Base-by-base conservation (phyloP, 1,140 invertebrate species). In the Physella acuta region DNA sequence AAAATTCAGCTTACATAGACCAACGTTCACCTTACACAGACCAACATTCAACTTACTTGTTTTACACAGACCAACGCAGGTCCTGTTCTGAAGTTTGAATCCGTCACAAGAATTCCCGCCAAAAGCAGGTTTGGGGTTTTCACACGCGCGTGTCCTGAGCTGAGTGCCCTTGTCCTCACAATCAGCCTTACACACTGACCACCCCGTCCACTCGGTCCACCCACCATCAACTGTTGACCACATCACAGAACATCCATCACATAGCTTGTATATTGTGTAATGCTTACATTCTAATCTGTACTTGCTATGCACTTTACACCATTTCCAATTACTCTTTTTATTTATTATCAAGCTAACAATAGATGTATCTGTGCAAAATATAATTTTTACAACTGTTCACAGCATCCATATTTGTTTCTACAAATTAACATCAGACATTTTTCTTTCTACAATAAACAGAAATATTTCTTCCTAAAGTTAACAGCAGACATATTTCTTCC, bases 21-120 rank as follows among this genome's bases (percentile, higher is more conserved):
- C n/a, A n/a, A n/a, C n/a, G n/a, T n/a, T n/a, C n/a, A n/a, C n/a
- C n/a, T n/a, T n/a, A n/a, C n/a, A n/a, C n/a, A n/a, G n/a, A n/a
- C n/a, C n/a, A n/a, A n/a, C n/a, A n/a, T n/a, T n/a, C 5, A 5
- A 65, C 49, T 52, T 51, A 68, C 66, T 60, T 11, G 58, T 34
- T 5, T 24, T 53, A 24, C 71, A 73, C 4, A 26, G 0, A 0
- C 71, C 71, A 36, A 70, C 26, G 49, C 71, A 73, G 17, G 71
- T 53, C n/a, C 59, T 44, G 26, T 59, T 55, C 17, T 51, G 28
- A n/a, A 33, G 4, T 0, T n/a, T 61, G 39, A 49, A 44, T 44
- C 77, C 77, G 14, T 65, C 39, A 73, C 82, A 84, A n/a, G 51
- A 20, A 28, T 73, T 33, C 4, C 82, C 82, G 4, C 74, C 77